Evolutionary conservation across 2,888 invertebrate species (phyloP), one percentile per base, ranked within the genome.

Genomic region (Myathropa florea): DNA sequence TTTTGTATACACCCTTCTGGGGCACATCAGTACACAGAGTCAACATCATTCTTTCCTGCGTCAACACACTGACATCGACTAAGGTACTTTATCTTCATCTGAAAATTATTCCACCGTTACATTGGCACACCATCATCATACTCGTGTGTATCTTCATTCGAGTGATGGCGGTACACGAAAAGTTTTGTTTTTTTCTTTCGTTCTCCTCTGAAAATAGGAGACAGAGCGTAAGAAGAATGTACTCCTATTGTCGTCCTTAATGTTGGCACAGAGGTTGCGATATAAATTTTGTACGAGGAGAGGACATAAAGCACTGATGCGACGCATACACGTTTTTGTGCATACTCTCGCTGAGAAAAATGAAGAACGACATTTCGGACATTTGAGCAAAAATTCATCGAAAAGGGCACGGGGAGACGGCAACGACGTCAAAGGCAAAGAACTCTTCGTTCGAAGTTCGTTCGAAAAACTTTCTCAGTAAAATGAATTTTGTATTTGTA

Each of bases 1-100:
- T 18, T 46, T 18, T 46, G 6, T 39, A 2, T 36, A 36, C 39
- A 0, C n/a, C n/a, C 14, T 39, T 39, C n/a, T 39, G 67, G 53
- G 55, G 21, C 18, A 67, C 67, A 67, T n/a, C n/a, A n/a, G n/a
- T n/a, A 55, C 28, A 55, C 23, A 9, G 23, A 55, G 55, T 21
- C 53, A 53, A 55, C 55, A 53, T 67, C 67, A 46, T 28, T 46
- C 46, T 18, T 65, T 23, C 65, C 23, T 65, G 18, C 39, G 39
- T 64, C 21, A 64, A 64, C 64, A 46, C 18, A 28, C 65, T 26
- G 30, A 67, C 28, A 67, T 53, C 26, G 55, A 10, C 55, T 55
- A 55, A 67, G 53, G 30, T 55, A 67, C 55, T 67, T 67, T 67
- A 67, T 67, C 67, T 55, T 67, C 21, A 67, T 67, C 21, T 67